Evolutionary conservation across 1,140 invertebrate genomes (phyloP).

Genomic region (Lepidotrigona ventralis): DNA sequence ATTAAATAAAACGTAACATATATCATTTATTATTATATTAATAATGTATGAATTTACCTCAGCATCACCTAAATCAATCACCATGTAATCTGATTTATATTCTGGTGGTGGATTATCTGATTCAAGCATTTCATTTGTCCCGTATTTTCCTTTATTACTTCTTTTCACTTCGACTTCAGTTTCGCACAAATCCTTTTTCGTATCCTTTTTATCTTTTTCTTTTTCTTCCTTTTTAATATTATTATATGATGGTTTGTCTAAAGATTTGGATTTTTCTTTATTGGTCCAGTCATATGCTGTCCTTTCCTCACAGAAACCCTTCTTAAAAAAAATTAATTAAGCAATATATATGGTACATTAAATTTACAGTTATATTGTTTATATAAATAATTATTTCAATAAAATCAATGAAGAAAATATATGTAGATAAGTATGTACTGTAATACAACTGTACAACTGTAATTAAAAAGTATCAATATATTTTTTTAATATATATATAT

Average conservation of each 20-base stretch:
- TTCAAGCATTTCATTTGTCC: constrained; percentile 78
- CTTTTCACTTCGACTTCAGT: constrained; percentile 67
- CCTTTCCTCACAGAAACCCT: constrained; percentile 73
- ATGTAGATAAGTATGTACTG: no score
- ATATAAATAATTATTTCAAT: background rate
- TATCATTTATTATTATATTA: background rate
- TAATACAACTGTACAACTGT: no score
- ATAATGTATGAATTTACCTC: constrained; percentile 66
- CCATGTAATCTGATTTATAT: constrained; percentile 78
- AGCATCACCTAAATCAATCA: constrained; percentile 75
- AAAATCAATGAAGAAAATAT: constrained; percentile 23
- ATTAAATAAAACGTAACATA: background rate
- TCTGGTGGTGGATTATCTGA: constrained; percentile 75
- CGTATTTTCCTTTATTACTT: constrained; percentile 72
- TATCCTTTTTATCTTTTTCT: constrained; percentile 75
- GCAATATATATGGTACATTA: no score
- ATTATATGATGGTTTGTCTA: constrained; percentile 74
- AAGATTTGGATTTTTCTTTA: constrained; percentile 76
- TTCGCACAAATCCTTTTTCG: constrained; percentile 61
- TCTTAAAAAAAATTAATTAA: constrained; percentile 57
- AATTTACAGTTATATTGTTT: background rate
- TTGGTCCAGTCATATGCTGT: constrained; percentile 75
- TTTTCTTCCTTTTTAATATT: constrained; percentile 72
- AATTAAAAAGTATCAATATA: no score
- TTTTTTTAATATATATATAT: background rate